Conservation (phyloP, 2,888 invertebrate species). For the Mongoloraphidia duomilia region DNA sequence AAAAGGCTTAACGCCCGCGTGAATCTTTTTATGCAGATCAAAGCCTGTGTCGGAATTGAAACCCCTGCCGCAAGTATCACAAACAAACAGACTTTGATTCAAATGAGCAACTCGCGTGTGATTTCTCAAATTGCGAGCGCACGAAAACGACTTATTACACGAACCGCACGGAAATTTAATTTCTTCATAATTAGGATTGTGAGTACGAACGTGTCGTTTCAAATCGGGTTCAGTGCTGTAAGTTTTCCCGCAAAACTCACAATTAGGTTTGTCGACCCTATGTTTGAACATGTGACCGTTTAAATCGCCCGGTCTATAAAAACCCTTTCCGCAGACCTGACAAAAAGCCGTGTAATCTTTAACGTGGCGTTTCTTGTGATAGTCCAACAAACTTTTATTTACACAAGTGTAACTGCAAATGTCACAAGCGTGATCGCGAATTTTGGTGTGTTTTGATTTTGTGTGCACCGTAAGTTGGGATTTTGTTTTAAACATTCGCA, state of each 20-base stretch:
- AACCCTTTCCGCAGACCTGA: neutral
- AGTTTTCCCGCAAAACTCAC: constrained; percentile 9
- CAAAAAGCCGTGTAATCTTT: constrained; percentile 6
- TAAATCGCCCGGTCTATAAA: neutral
- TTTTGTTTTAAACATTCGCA: too few species aligned
- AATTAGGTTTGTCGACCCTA: neutral
- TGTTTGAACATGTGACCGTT: constrained; percentile 9
- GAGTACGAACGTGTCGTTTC: constrained; percentile 10
- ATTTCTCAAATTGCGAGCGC: neutral
- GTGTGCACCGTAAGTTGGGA: too few species aligned
- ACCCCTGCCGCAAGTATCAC: constrained; percentile 20
- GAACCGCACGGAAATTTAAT: constrained; percentile 5
- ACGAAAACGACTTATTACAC: constrained; percentile 11
- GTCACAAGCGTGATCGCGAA: too few species aligned
- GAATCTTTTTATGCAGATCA: constrained; percentile 13
- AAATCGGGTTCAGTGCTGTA: constrained; percentile 15
- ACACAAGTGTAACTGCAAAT: too few species aligned
- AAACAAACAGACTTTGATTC: constrained; percentile 10
- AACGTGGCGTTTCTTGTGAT: neutral
- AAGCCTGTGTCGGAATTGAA: constrained; percentile 12
- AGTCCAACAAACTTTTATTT: too few species aligned
- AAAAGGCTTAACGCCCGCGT: constrained; percentile 10
- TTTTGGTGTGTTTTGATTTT: too few species aligned
- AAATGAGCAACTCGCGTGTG: neutral
- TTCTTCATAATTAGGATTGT: constrained; percentile 7